Conservation (phyloP, 2,888 invertebrate genomes). For the Yponomeuta plumbellus region DNA sequence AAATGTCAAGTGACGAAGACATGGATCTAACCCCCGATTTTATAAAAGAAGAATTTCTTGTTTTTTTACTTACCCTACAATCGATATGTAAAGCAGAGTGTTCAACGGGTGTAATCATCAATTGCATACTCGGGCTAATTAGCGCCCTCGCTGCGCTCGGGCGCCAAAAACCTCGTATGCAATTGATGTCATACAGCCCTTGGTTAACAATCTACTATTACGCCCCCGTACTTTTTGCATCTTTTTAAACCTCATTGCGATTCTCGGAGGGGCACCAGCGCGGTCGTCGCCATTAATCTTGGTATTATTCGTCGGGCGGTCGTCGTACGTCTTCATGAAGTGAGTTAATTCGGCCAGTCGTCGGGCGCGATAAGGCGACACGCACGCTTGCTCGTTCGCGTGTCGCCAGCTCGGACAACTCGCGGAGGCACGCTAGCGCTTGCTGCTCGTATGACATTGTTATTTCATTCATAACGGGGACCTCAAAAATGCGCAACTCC, state of each 20-base stretch:
- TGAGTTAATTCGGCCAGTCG: constrained; percentile 57
- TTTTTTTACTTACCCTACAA: too few relatives aligned
- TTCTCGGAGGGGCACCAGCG: constrained; percentile 21
- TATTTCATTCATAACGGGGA: background rate
- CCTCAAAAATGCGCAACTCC: background rate
- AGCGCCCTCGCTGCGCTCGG: too few relatives aligned
- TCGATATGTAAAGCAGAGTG: too few relatives aligned
- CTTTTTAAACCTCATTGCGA: constrained; percentile 18
- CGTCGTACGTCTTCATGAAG: constrained; percentile 61
- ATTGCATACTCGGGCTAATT: too few relatives aligned
- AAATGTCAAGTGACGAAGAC: too few relatives aligned
- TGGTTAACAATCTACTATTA: too few relatives aligned
- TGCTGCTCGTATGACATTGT: too few relatives aligned
- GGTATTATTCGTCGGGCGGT: constrained; percentile 33
- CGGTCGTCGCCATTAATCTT: constrained; percentile 34
- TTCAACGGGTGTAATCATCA: too few relatives aligned
- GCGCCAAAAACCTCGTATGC: too few relatives aligned
- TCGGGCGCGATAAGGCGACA: constrained; percentile 51
- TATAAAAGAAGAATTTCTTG: too few relatives aligned
- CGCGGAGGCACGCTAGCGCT: constrained; percentile 12
- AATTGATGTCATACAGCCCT: too few relatives aligned
- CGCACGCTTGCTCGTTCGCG: constrained; percentile 43
- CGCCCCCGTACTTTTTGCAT: constrained; percentile 13
- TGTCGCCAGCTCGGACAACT: constrained; percentile 27
- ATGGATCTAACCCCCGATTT: too few relatives aligned